Evolutionary conservation across 2,888 invertebrate species (phyloP).

Genomic region (Drosophila setosimentum): DNA sequence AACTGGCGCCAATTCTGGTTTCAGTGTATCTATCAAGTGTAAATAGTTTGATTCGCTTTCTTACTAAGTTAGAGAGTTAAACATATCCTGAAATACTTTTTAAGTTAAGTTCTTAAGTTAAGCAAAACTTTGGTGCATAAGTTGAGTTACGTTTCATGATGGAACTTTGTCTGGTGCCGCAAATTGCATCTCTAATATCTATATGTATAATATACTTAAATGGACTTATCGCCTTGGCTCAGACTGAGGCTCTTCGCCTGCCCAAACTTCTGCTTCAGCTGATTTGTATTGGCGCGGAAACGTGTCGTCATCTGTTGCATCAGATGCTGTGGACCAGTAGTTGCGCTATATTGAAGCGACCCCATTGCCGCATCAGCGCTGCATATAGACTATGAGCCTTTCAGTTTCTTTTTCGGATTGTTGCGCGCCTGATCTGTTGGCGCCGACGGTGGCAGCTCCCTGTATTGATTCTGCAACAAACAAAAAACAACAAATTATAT

Average conservation of each 20-base stretch:
- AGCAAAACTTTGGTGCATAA: slow-evolving; percentile 63
- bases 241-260: slow-evolving; percentile 73
- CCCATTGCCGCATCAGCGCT: slow-evolving; percentile 74
- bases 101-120: slow-evolving; percentile 36
- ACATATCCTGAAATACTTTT: slow-evolving; percentile 29
- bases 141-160: slow-evolving; percentile 37
- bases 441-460: slow-evolving; percentile 83
- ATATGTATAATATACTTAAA: slow-evolving; percentile 19
- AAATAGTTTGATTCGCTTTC: slow-evolving; percentile 65
- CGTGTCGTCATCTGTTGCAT: slow-evolving; percentile 81
- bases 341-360: slow-evolving; percentile 64
- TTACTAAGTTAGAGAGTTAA: slow-evolving; percentile 15
- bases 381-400: slow-evolving; percentile 84
- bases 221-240: slow-evolving; percentile 64
- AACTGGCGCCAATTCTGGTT: slow-evolving; percentile 17
- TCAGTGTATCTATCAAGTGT: slow-evolving; percentile 49
- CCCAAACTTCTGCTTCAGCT: slow-evolving; percentile 77
- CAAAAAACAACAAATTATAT: neutral
- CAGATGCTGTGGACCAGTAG: slow-evolving; percentile 74
- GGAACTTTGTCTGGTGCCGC: slow-evolving; percentile 45
- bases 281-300: slow-evolving; percentile 82
- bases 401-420: slow-evolving; percentile 84
- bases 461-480: slow-evolving; percentile 80
- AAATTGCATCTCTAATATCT: slow-evolving; percentile 22
- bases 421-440: slow-evolving; percentile 79